Base-by-base conservation (phyloP, 2,797 vertebrate genomes). In the Chelidonichthys spinosus region DNA sequence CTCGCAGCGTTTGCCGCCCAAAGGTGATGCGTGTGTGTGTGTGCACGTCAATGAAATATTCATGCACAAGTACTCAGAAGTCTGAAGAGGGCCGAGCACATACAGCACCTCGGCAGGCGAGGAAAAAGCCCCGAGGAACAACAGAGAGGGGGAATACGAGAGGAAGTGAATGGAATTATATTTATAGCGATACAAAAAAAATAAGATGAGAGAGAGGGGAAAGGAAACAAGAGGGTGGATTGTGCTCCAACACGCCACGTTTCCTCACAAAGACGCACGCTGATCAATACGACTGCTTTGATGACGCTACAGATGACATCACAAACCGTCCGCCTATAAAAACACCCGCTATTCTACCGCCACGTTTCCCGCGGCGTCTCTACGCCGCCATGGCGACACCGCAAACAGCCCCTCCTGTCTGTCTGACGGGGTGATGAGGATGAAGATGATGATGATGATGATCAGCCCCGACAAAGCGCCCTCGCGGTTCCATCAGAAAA, bases 41-140 rank as follows among this genome's bases (percentile, higher is more conserved):
- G 85, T 62, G 78, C 71, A 68, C 25, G 62, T 78, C 63, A 42
- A 89, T 92, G 77, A 91, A 94, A 91, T 91, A 93, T 92, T 92
- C 74, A 93, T 93, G 86, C n/a, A 49, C 37, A 83, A 87, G 81
- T 91, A 85, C 86, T 91, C 85, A 85, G 83, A 90, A 82, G 81
- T 86, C 77, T 75, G 80, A 92, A 76, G 85, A 90, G 77, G 82
- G 81, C 55, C 82, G 78, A 85, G 79, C 83, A 82, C 81, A 90
- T 85, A 87, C 82, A 87, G 82, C 76, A 87, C 84, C 86, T 81
- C 70, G 15, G 82, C 78, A 87, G 85, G 87, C 7, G 25, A 79
- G 85, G 54, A 76, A 78, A 79, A 82, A 72, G 68, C 75, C 84
- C 69, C 11, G 7, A 84, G 87, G 74, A 83, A 76, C 78, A 81